These are phyloP conservation scores for Rhynchopsitta pachyrhyncha DNA, from an alignment of 2,113 vertebrate species.

Conservation along the genomic window DNA sequence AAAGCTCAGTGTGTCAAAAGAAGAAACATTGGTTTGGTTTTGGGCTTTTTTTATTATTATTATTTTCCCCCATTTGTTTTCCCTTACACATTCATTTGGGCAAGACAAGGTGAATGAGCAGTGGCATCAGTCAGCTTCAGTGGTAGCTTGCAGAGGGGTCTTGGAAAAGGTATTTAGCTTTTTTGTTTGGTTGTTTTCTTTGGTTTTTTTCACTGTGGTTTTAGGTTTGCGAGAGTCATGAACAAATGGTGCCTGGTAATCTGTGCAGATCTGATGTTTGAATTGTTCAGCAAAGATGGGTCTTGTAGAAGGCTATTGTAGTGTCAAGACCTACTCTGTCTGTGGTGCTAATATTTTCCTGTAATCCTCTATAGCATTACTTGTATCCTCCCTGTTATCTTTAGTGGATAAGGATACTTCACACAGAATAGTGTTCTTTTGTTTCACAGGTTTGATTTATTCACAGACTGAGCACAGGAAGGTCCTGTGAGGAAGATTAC, in stretches of 20 bases:
- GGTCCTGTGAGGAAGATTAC: not conserved
- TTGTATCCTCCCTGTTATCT: not conserved
- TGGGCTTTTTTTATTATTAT: no score
- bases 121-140: not conserved
- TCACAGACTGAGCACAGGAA: not conserved
- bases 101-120: not conserved
- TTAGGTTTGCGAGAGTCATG: not conserved
- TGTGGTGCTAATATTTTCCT: not conserved
- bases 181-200: not conserved
- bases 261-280: not conserved
- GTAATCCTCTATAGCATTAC: not conserved
- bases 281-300: not conserved
- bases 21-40: accelerated
- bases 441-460: not conserved
- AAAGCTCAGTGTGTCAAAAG: not conserved
- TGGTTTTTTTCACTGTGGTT: not conserved
- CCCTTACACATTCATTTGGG: not conserved
- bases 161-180: not conserved
- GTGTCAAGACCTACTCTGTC: not conserved
- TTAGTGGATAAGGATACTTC: not conserved
- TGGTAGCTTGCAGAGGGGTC: not conserved
- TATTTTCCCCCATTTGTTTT: not conserved
- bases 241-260: not conserved
- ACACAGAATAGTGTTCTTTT: not conserved
- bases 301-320: not conserved